These are phyloP conservation scores for Bolborhynchus lineola DNA, from an alignment of 2,113 vertebrate species.

Conservation along the genomic window DNA sequence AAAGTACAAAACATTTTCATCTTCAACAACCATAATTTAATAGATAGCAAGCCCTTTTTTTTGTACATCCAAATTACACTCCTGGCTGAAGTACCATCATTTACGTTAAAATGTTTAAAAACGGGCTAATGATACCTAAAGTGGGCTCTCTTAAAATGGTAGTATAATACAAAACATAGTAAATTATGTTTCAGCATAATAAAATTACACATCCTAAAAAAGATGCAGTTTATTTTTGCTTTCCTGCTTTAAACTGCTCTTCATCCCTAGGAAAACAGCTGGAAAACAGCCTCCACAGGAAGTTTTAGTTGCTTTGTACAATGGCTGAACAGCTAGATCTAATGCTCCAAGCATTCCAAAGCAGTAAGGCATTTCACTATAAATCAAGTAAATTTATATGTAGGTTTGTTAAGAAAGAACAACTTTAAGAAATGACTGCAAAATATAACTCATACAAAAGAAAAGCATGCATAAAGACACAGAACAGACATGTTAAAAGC, in stretches of 20 bases:
- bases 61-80: constrained; percentile 73
- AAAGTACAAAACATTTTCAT: constrained; percentile 82
- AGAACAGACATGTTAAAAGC: background rate
- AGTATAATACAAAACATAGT: constrained; percentile 82
- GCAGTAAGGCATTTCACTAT: constrained; percentile 15
- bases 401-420: constrained; percentile 80
- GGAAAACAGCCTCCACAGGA: constrained; percentile 65
- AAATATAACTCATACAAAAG: background rate
- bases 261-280: constrained; percentile 56
- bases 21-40: constrained; percentile 80
- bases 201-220: constrained; percentile 80
- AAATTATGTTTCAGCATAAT: constrained; percentile 81
- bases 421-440: background rate
- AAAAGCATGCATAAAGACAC: background rate
- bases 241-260: constrained; percentile 65
- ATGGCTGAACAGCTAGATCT: constrained; percentile 16
- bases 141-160: constrained; percentile 59
- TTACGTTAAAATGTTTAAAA: constrained; percentile 73
- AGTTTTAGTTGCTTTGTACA: constrained; percentile 25
- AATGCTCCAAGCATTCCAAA: constrained; percentile 11
- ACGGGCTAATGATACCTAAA: constrained; percentile 69
- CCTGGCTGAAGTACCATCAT: constrained; percentile 65
- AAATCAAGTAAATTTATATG: constrained; percentile 95
- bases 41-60: constrained; percentile 73
- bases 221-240: constrained; percentile 77